Evolutionary conservation across 2,113 vertebrate genomes (phyloP), one percentile per base, ranked within the genome.

Genomic region (Calidris pygmaea): DNA sequence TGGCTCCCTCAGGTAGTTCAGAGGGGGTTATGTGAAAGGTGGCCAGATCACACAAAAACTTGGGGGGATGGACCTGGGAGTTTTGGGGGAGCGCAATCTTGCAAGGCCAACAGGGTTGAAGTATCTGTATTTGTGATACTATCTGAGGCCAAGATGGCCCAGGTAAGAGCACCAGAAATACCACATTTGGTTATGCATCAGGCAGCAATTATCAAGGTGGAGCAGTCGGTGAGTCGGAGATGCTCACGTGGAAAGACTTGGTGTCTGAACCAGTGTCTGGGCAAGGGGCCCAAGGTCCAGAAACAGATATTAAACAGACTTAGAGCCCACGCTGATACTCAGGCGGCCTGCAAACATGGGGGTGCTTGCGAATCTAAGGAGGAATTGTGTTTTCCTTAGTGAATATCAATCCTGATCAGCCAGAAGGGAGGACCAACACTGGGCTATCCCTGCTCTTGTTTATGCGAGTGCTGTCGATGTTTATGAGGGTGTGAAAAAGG

Each of bases 261-360:
- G n/a, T 21, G 19, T 70, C 71, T 66, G 55, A 88, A 39, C 18
- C n/a, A 80, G 41, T 4, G 32, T 13, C 43, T 66, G 55, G 50
- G 34, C 35, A 70, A 70, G 34, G 0, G 1, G 34, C 14, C 21
- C 32, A 37, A 65, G 14, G 59, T 47, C 50, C n/a, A 60, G n/a
- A 48, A 76, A 73, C 3, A 10, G 37, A 56, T 11, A 27, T 76
- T 67, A 47, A 65, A 59, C 27, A 82, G 52, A 53, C 29, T 39
- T 35, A 50, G 18, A 80, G 37, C 18, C 30, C 34, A 32, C 2
- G 8, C 0, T 11, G 14, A 56, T 34, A 78, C 24, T 45, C 13
- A 53, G 52, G 29, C 0, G 0, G 23, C 34, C n/a, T 39, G 24
- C 2, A 5, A 55, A 73, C 23, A 43, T 0, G 2, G 22, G 14